Base-by-base conservation (phyloP, 2,888 invertebrate genomes). In the Zhuqinia jingwanae region DNA sequence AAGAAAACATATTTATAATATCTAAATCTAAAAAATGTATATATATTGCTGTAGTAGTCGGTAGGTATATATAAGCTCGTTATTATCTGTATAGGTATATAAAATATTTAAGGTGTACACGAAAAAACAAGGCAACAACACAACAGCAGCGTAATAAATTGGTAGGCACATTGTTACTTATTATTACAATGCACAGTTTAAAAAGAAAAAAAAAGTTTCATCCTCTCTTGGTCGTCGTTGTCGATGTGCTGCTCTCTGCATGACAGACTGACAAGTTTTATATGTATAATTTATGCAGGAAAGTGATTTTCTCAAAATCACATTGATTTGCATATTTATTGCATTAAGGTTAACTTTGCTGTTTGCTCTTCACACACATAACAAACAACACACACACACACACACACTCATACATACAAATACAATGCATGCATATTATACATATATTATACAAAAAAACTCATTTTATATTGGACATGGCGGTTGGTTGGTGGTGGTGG, bases 261-360 rank as follows among this genome's bases (percentile, higher is more conserved):
- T 82, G 81, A 82, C 81, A 82, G 81, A 82, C 81, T 82, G 81
- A 82, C 73, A 81, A 81, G 81, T 82, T 82, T 73, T 82, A 82
- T 82, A 73, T 82, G 81, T 82, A 82, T 82, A 82, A 82, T 82
- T 82, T 82, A 82, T 82, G 81, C 81, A 82, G 81, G 81, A 82
- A 82, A 82, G 81, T 82, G 81, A 82, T 82, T 82, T 82, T 82
- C 81, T 82, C 81, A 82, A 73, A 82, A 82, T 82, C 81, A 82
- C 81, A 82, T 73, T 82, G 45, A 82, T 82, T 82, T 82, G 81
- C 81, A 82, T 82, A 82, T 82, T 82, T 82, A 82, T 82, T 82
- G 81, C 81, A 73, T 82, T 82, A 82, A 82, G 70, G 73, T 70
- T 82, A 79, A 78, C 78, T 42, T 36, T 36, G 77, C 77, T 58